phyloP scores from a whole-genome alignment of 2,888 invertebrate species.

The Spisula solida region DNA sequence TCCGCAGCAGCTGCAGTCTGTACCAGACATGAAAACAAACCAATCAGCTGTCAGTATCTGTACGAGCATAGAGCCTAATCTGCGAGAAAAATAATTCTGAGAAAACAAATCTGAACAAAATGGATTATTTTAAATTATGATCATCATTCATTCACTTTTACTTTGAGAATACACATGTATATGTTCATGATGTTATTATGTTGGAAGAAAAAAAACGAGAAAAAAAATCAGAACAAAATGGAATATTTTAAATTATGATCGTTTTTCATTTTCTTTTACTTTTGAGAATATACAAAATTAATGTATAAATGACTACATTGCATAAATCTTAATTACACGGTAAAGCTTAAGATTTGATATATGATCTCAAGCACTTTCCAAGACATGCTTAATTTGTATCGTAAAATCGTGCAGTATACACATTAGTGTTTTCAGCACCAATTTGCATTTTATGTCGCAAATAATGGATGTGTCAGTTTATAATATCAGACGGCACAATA shows the following conservation, averaged over 20 bases:
- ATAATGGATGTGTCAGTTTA: background rate
- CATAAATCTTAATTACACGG: background rate
- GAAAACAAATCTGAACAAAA: too few relatives aligned
- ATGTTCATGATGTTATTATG: too few relatives aligned
- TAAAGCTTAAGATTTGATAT: background rate
- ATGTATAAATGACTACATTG: background rate
- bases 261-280: background rate
- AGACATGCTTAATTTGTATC: background rate
- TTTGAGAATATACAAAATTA: background rate
- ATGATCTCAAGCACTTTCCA: background rate
- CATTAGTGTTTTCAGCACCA: background rate
- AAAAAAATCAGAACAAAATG: background rate
- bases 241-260: background rate
- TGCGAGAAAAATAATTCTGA: too few relatives aligned
- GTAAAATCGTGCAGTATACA: constrained; percentile 7
- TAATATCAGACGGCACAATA: background rate
- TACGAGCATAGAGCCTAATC: background rate
- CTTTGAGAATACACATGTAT: too few relatives aligned
- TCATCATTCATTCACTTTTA: too few relatives aligned
- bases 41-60: constrained; percentile 24
- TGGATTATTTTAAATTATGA: background rate
- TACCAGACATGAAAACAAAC: constrained; percentile 18
- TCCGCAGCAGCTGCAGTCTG: constrained; percentile 52
- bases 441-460: background rate
- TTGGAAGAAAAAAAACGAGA: background rate